phyloP scores from a whole-genome alignment of 2,797 vertebrate species.

The Vireo griseus region DNA sequence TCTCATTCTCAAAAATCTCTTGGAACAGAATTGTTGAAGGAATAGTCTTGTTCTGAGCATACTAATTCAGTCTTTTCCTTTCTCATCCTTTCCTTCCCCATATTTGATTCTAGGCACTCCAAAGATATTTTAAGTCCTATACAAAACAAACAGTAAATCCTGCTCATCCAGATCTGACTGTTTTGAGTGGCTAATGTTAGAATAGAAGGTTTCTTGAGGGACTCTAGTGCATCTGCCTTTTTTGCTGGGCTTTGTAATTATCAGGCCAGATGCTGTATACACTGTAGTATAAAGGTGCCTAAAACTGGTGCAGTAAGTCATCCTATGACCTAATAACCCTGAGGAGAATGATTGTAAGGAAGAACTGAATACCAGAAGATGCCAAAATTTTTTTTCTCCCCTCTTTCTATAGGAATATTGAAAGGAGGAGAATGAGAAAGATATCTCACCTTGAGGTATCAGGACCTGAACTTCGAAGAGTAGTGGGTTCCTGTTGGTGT shows the following conservation, averaged over 20 bases:
- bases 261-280: not conserved
- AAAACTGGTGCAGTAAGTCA: not conserved
- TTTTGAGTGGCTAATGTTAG: not conserved
- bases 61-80: not conserved
- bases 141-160: not conserved
- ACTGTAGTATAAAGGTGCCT: not conserved
- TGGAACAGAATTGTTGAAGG: not conserved
- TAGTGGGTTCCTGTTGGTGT: not conserved
- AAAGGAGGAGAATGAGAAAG: not conserved
- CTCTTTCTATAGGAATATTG: not conserved
- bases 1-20: not conserved
- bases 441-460: not conserved
- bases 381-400: not conserved
- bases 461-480: not conserved
- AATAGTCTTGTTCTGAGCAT: not conserved
- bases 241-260: not conserved
- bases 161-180: not conserved
- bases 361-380: not conserved
- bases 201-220: not conserved
- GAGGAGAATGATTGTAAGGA: not conserved
- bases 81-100: fast-evolving
- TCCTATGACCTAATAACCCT: not conserved
- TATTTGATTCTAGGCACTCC: not conserved
- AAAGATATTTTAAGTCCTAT: not conserved
- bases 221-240: not conserved